A percentile compares a stretch with the other conserved stretches of the same genome.
These are phyloP conservation scores for Meandrina meandrites DNA, from an alignment of 92 coral and sea anemone genomes.

Conservation along the genomic window DNA sequence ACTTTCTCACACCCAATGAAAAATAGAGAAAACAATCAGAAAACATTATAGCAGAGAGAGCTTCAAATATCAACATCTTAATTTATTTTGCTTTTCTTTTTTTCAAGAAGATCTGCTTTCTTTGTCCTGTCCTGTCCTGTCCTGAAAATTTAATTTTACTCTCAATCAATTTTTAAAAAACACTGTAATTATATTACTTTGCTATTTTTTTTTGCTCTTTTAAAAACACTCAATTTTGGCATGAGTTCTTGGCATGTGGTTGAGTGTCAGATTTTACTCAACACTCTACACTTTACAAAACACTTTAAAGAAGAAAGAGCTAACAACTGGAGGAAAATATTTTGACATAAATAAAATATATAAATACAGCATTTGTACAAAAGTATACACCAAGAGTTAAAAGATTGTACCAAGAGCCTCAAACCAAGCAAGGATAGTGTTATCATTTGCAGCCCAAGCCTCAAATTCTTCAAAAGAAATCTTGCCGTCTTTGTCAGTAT, in stretches of 20 bases:
- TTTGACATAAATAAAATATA: background rate
- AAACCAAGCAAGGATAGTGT: slow-evolving; percentile 95
- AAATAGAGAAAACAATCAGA: background rate
- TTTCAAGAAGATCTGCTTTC: background rate
- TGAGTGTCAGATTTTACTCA: background rate
- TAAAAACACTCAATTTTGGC: background rate
- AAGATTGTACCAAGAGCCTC: slow-evolving; percentile 97
- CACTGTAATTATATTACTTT: too few species aligned
- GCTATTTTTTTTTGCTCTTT: too few species aligned
- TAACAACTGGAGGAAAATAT: background rate
- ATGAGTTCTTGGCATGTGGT: background rate
- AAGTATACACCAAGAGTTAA: slow-evolving; percentile 17
- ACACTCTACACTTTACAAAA: too few species aligned
- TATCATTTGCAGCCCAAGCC: slow-evolving; percentile 92
- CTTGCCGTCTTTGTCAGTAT: slow-evolving; percentile 82
- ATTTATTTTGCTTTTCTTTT: background rate
- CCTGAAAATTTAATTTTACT: too few species aligned
- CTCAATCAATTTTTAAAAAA: too few species aligned
- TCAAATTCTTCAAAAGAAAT: slow-evolving; percentile 95
- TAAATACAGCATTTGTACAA: background rate
- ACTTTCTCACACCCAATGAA: too few species aligned
- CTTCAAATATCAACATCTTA: background rate
- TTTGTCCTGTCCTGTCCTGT: background rate
- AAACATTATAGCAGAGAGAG: background rate
- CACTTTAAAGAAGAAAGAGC: background rate